Evolutionary conservation across 2,797 vertebrate species (phyloP), one percentile per base, ranked within the genome.

Genomic region (Danio aesculapii): DNA sequence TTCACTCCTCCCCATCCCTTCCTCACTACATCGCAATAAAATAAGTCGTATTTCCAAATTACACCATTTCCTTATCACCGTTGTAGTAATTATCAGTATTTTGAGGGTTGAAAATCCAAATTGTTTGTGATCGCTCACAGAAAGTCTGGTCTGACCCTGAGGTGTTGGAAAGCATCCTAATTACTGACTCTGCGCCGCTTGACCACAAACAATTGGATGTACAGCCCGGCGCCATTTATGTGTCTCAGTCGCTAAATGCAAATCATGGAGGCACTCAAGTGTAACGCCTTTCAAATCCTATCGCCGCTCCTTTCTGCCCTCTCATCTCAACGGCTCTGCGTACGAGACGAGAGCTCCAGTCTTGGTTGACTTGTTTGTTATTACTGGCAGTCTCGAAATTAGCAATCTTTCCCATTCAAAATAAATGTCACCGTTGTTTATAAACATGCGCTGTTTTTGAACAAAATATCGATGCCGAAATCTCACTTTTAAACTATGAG

Each of bases 391-490:
- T 79, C 76, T 79, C 46, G 73, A 72, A 81, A 93, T 94, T 92
- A 93, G 91, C 92, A 81, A 44, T 75, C 71, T 70, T 73, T 57
- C 69, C 69, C 62, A 62, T 70, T 79, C 77, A 63, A 53, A 70
- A 79, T 39, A 79, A 79, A 71, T 52, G 77, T 79, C 6, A 6
- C 68, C 16, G 96, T 95, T 94, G 91, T 93, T 94, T 94, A 95
- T 95, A 94, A 95, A 94, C 92, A 91, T 94, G 93, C 95, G 94
- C 94, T 94, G 1, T 96, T 95, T 61, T 43, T 16, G 5, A 61
- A 43, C 12, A 1, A 50, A 69, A 61, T 52, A 64, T 63, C 11
- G 3, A 52, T 72, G 17, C 58, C 63, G 59, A 72, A 80, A 17
- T 62, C 8, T 41, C 19, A 30, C 43, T 73, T 49, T 78, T 50